Evolutionary conservation across 2,888 invertebrate genomes (phyloP).

Genomic region (Acrobasis consociella): DNA sequence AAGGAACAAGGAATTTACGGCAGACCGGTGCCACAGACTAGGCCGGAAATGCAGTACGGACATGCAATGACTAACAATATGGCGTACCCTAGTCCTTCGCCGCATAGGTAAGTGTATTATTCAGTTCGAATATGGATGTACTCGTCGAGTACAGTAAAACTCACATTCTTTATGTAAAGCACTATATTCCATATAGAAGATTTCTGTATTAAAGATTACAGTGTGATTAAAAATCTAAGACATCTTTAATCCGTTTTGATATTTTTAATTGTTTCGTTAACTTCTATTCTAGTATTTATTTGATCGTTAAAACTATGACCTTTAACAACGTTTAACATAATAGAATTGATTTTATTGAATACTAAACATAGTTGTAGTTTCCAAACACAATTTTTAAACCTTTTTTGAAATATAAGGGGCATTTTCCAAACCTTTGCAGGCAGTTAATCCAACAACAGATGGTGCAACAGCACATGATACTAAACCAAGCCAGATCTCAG

Average conservation of each 20-base stretch:
- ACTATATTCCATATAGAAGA: too few species aligned
- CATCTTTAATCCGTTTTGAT: too few species aligned
- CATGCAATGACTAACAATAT: constrained; percentile 70
- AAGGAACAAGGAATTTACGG: constrained; percentile 85
- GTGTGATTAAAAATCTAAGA: neutral
- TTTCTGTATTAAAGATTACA: neutral
- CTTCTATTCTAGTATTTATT: too few species aligned
- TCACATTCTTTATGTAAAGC: neutral
- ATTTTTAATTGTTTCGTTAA: too few species aligned
- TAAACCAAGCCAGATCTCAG: constrained; percentile 80
- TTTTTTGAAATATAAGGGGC: too few species aligned
- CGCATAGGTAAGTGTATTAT: constrained; percentile 68
- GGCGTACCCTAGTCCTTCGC: constrained; percentile 73
- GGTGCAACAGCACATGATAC: constrained; percentile 75
- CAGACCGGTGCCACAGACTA: constrained; percentile 79
- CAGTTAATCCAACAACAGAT: constrained; percentile 76
- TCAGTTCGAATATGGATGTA: too few species aligned
- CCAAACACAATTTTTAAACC: too few species aligned
- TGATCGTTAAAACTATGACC: too few species aligned
- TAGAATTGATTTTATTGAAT: too few species aligned
- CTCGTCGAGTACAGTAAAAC: neutral
- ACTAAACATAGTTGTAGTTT: too few species aligned
- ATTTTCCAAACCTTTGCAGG: constrained; percentile 41
- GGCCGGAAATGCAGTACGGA: constrained; percentile 70
- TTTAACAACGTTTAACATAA: too few species aligned